Conservation (phyloP, 1,140 invertebrate species). For the Galendromus occidentalis region DNA sequence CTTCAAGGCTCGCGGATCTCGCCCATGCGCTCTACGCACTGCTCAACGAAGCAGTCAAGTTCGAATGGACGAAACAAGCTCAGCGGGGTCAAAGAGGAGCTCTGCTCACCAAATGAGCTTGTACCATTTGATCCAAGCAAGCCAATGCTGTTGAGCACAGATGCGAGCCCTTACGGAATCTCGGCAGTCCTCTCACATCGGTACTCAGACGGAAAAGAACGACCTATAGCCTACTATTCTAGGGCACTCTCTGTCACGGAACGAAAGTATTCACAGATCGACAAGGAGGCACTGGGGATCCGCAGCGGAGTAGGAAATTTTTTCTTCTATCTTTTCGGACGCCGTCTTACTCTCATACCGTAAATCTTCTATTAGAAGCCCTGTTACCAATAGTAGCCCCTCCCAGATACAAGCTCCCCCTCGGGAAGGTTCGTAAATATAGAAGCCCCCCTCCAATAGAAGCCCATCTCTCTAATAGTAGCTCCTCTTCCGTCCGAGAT, state of each 20-base stretch:
- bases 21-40: conserved; percentile 26
- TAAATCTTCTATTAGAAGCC: too few species aligned
- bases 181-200: conserved; percentile 30
- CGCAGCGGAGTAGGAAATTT: conserved; percentile 34
- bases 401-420: too few species aligned
- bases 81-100: background rate
- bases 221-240: conserved; percentile 31
- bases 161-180: conserved; percentile 31
- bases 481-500: too few species aligned
- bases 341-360: conserved; percentile 27
- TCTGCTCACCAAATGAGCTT: background rate
- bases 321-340: conserved; percentile 32
- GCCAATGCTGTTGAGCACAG: conserved; percentile 20
- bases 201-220: conserved; percentile 24
- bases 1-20: conserved; percentile 25
- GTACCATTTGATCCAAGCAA: background rate
- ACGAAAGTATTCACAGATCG: conserved; percentile 31
- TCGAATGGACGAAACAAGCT: background rate
- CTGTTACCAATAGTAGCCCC: too few species aligned
- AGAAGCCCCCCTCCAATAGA: too few species aligned
- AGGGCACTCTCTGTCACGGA: conserved; percentile 28
- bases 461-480: too few species aligned
- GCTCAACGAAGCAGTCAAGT: conserved; percentile 10
- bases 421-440: too few species aligned
- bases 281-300: conserved; percentile 35